phyloP scores from a whole-genome alignment of 2,888 invertebrate genomes.

The Pachydiplax longipennis region DNA sequence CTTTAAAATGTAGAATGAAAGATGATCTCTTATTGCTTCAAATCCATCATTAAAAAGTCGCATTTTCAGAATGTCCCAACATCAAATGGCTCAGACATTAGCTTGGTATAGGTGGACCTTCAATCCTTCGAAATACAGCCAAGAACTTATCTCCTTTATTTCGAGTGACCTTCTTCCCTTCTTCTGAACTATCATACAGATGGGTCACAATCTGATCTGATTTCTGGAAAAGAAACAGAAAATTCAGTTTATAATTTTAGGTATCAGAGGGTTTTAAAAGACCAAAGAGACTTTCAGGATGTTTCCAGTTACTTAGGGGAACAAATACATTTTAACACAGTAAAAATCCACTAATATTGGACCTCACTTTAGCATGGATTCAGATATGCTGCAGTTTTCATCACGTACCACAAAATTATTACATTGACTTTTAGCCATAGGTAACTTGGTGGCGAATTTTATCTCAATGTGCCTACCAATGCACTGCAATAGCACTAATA shows the following conservation, averaged over 20 bases:
- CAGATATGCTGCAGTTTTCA: no score
- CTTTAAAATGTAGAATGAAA: background rate
- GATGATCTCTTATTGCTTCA: background rate
- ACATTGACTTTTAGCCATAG: no score
- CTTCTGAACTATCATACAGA: conserved; percentile 92
- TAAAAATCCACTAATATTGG: no score
- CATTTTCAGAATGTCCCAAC: background rate
- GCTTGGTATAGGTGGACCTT: conserved; percentile 58
- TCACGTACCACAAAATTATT: no score
- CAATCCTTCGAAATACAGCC: conserved; percentile 82
- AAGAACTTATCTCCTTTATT: conserved; percentile 93
- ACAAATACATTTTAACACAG: no score
- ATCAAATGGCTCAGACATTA: background rate
- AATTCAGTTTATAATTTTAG: background rate
- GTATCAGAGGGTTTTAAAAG: no score
- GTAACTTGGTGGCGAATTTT: no score
- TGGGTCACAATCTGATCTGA: conserved; percentile 87
- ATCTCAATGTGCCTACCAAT: no score
- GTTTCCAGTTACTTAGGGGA: no score
- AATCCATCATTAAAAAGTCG: background rate
- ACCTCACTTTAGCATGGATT: no score
- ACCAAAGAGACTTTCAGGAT: no score
- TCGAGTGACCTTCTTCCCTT: conserved; percentile 96
- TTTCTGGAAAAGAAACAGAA: conserved; percentile 65
- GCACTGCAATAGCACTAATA: no score